These are phyloP conservation scores for Tiaroga cobitis DNA, from an alignment of 2,797 vertebrate genomes.

Conservation along the genomic window DNA sequence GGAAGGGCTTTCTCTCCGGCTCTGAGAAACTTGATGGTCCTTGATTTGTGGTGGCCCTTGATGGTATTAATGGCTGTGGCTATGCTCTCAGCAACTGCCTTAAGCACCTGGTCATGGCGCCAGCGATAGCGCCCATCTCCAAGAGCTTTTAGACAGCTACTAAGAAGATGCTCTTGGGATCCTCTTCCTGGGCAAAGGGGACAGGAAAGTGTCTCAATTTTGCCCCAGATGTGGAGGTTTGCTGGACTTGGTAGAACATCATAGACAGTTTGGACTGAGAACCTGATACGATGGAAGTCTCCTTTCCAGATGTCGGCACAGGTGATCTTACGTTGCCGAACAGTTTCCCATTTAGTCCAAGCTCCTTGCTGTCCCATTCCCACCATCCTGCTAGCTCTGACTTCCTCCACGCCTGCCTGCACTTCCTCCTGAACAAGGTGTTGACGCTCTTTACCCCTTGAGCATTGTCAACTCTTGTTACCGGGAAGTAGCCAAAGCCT, in stretches of 20 bases:
- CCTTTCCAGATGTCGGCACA: not conserved
- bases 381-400: no score
- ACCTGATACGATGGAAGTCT: not conserved
- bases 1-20: not conserved
- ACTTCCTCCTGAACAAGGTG: no score
- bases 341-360: not conserved
- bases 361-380: no score
- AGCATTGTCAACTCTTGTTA: no score
- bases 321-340: no score
- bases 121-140: not conserved
- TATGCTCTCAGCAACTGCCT: no score
- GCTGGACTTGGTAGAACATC: not conserved
- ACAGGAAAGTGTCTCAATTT: not conserved
- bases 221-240: not conserved
- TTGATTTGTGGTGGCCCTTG: not conserved
- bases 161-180: not conserved
- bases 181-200: not conserved
- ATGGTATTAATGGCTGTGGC: not conserved
- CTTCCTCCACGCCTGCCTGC: no score
- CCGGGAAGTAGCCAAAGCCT: no score
- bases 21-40: not conserved
- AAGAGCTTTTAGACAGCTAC: not conserved
- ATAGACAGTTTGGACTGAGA: not conserved
- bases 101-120: not conserved
- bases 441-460: no score